phyloP scores from a whole-genome alignment of 2,113 vertebrate genomes.

The Ailuropoda melanoleuca region DNA sequence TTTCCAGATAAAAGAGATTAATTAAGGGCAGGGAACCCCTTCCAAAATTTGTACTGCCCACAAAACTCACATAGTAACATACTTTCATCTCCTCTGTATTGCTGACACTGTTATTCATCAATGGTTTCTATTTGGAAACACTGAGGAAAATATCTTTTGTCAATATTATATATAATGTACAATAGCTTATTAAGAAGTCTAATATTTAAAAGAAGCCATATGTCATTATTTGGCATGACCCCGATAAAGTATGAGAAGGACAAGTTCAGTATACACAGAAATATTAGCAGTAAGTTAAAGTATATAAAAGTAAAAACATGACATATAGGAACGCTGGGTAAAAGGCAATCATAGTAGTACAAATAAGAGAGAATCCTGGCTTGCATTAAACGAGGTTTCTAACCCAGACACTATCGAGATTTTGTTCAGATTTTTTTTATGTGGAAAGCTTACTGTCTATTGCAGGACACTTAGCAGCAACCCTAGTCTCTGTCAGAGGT shows the following conservation, averaged over 20 bases:
- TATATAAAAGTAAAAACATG: neutral
- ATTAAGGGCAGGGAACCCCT: neutral
- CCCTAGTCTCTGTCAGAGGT: neutral
- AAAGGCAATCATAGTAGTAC: neutral
- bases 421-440: neutral
- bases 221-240: neutral
- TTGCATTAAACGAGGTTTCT: neutral
- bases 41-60: neutral
- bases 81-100: neutral
- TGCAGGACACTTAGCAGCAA: neutral
- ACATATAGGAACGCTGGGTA: neutral
- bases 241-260: neutral
- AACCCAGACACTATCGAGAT: neutral
- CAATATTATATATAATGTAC: neutral
- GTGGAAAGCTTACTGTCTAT: neutral
- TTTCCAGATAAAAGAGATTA: neutral
- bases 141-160: neutral
- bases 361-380: neutral
- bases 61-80: neutral
- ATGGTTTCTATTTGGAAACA: neutral
- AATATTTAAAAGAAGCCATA: neutral
- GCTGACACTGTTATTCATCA: neutral
- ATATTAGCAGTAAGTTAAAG: neutral
- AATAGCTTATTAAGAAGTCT: neutral
- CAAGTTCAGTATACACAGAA: neutral